Conservation (phyloP, 1,140 invertebrate genomes). For the Papilio machaon region DNA sequence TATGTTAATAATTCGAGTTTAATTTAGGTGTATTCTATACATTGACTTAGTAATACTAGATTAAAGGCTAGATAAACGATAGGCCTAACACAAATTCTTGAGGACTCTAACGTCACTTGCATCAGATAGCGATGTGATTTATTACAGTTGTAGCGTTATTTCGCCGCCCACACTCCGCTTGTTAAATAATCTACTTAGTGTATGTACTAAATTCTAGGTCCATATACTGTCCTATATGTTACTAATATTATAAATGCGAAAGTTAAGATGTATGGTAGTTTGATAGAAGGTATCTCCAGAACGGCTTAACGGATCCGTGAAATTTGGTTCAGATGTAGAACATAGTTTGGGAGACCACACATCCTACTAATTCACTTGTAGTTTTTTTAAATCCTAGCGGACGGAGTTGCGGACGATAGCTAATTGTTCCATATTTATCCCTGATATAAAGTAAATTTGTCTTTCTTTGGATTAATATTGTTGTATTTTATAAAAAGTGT, state of each 20-base stretch:
- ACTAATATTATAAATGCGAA: not conserved
- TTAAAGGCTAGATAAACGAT: slow-evolving; percentile 8
- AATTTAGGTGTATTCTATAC: not conserved
- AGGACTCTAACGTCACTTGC: slow-evolving; percentile 5
- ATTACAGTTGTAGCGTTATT: not conserved
- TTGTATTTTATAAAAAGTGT: not conserved
- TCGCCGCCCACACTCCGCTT: not conserved
- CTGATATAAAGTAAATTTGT: no score
- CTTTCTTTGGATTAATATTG: not conserved
- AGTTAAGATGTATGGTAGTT: no score
- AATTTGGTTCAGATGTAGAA: no score
- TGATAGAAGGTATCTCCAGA: no score
- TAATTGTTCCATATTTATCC: no score
- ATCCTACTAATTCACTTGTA: no score
- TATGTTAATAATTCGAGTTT: not conserved
- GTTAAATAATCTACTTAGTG: not conserved
- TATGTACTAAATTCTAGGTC: not conserved
- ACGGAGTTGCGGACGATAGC: no score
- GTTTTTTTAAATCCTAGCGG: no score
- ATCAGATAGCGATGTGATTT: slow-evolving; percentile 21
- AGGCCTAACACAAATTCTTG: not conserved
- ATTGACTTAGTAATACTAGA: not conserved
- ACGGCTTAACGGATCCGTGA: no score
- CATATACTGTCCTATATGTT: not conserved
- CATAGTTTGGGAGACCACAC: no score